A percentile compares a stretch with the other conserved stretches of the same genome.
Evolutionary conservation across 2,113 vertebrate species (phyloP).

Genomic region (Progne subis): DNA sequence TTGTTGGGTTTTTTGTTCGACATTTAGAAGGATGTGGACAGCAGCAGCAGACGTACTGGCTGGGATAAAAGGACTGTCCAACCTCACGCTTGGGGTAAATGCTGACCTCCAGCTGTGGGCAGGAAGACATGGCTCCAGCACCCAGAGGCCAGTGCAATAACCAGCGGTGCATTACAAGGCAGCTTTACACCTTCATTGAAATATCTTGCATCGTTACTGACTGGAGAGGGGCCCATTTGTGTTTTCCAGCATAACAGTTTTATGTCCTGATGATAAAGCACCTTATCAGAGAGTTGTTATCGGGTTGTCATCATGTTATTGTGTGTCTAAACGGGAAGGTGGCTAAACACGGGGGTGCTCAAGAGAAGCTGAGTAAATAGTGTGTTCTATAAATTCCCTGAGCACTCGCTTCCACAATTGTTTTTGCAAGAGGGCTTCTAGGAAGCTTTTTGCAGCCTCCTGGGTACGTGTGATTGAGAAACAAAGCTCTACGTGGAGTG

Average conservation of each 20-base stretch:
- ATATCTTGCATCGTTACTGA: neutral
- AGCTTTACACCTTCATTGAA: constrained; percentile 48
- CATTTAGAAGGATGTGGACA: constrained; percentile 13
- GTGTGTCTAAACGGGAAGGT: constrained; percentile 39
- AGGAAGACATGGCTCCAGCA: neutral
- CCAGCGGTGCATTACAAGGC: constrained; percentile 13
- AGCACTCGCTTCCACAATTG: constrained; percentile 27
- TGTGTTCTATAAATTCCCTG: constrained; percentile 54
- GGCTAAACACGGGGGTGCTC: neutral
- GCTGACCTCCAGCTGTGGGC: constrained; percentile 23
- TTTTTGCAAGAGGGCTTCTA: constrained; percentile 53
- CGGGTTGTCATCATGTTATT: constrained; percentile 34
- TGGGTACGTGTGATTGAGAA: neutral
- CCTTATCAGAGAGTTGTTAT: constrained; percentile 59
- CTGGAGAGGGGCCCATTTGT: constrained; percentile 20
- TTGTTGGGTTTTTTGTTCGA: neutral
- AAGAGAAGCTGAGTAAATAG: constrained; percentile 50
- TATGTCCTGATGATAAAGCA: constrained; percentile 51
- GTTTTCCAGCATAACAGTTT: neutral
- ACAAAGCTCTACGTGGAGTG: neutral
- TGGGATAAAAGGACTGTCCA: constrained; percentile 43
- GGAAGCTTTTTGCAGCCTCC: constrained; percentile 54
- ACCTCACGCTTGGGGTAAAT: neutral
- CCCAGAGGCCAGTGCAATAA: neutral
- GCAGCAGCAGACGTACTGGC: neutral